Evolutionary conservation across 1,140 invertebrate genomes (phyloP).

Genomic region (Papilio helenus): DNA sequence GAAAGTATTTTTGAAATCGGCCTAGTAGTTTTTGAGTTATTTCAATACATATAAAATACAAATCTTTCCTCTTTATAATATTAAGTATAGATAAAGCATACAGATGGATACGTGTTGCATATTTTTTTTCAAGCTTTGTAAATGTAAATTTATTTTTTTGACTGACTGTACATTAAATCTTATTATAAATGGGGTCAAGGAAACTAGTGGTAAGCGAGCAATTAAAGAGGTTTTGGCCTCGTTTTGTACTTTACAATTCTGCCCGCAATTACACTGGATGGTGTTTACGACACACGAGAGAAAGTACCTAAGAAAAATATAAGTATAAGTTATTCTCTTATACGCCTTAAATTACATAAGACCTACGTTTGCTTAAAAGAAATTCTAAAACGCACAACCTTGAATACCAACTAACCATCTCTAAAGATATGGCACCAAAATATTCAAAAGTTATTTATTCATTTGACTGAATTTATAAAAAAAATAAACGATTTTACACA

Average conservation of each 20-base stretch:
- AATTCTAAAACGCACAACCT: neutral
- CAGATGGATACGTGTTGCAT: no score
- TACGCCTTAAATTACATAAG: neutral
- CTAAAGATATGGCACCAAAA: no score
- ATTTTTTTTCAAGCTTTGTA: no score
- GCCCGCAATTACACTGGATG: constrained; percentile 2
- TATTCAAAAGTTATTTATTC: no score
- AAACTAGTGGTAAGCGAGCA: constrained; percentile 17
- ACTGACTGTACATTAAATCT: neutral
- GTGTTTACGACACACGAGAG: neutral
- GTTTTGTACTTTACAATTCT: constrained; percentile 14
- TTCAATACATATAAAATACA: no score
- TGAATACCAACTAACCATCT: neutral
- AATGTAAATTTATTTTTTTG: no score
- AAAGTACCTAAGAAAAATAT: neutral
- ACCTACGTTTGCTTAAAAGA: neutral
- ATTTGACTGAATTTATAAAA: no score
- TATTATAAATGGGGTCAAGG: constrained; percentile 18
- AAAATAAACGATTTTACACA: no score
- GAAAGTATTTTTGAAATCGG: no score
- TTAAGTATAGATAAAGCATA: no score
- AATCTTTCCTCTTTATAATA: no score
- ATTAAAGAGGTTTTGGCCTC: constrained; percentile 21
- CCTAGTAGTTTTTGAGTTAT: no score
- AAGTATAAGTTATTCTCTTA: neutral